Evolutionary conservation across 2,888 invertebrate genomes (phyloP).

Genomic region (Sarcophaga carnaria): DNA sequence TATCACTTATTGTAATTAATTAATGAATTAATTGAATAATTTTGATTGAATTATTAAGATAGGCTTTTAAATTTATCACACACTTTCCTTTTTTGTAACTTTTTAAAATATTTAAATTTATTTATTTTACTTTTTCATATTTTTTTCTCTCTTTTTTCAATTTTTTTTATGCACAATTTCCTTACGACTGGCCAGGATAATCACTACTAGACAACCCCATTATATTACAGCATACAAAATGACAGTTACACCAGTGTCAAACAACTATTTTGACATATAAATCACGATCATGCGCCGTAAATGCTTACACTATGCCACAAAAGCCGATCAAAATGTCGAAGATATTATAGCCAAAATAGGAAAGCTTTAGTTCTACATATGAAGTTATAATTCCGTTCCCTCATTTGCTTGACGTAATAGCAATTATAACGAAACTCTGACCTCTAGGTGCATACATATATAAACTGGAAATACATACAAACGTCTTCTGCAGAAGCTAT

Average conservation of each 20-base stretch:
- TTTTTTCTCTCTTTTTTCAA: too few relatives aligned
- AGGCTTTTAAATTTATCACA: conserved; percentile 3
- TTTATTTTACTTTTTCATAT: neutral
- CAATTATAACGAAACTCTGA: too few relatives aligned
- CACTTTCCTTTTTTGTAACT: neutral
- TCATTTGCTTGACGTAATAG: too few relatives aligned
- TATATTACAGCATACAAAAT: conserved; percentile 35
- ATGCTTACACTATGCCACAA: too few relatives aligned
- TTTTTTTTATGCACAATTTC: conserved; percentile 39
- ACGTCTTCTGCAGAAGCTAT: too few relatives aligned
- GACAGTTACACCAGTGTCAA: conserved; percentile 45
- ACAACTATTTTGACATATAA: conserved; percentile 27
- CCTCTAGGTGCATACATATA: too few relatives aligned
- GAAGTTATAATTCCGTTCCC: too few relatives aligned
- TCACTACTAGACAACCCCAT: conserved; percentile 55
- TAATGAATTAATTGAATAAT: neutral
- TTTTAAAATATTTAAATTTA: conserved; percentile 4
- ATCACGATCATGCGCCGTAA: conserved; percentile 43
- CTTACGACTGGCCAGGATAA: conserved; percentile 52
- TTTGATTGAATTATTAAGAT: neutral
- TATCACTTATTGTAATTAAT: neutral
- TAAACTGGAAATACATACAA: too few relatives aligned
- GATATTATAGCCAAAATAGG: too few relatives aligned
- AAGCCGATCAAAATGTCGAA: too few relatives aligned
- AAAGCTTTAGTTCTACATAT: too few relatives aligned